Evolutionary conservation across 2,888 invertebrate genomes (phyloP).

Genomic region (Pristionchus entomophagus): DNA sequence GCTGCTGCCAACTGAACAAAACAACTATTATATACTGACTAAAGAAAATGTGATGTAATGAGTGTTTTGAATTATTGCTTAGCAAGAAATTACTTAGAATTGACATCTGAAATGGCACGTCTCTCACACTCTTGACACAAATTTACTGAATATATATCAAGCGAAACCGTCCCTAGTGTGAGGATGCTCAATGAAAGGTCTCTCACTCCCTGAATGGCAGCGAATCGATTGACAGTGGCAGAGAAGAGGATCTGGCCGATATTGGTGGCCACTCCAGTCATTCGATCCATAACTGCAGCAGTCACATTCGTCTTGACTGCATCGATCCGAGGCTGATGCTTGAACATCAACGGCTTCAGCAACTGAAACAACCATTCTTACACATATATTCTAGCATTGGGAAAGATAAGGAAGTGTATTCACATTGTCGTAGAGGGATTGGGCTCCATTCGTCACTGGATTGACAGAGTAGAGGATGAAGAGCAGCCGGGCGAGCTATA

Average conservation of each 20-base stretch:
- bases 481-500: constrained; percentile 8
- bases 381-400: not conserved
- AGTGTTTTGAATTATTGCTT: no score
- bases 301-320: constrained; percentile 10
- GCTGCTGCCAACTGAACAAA: constrained; percentile 8
- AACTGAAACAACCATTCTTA: not conserved
- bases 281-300: not conserved
- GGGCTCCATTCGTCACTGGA: constrained; percentile 44
- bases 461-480: constrained; percentile 41
- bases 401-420: not conserved
- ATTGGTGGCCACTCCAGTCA: not conserved
- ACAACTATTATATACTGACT: not conserved
- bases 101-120: no score
- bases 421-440: constrained; percentile 28
- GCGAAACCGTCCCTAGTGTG: no score
- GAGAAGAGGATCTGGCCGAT: not conserved
- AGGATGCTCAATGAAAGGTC: not conserved
- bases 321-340: constrained; percentile 27
- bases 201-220: not conserved
- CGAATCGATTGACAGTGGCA: constrained; percentile 31
- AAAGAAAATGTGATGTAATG: not conserved
- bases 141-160: no score
- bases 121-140: no score
- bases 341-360: constrained; percentile 28
- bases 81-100: no score